Conservation (phyloP, 2,113 vertebrate species). For the Arenaria interpres region DNA sequence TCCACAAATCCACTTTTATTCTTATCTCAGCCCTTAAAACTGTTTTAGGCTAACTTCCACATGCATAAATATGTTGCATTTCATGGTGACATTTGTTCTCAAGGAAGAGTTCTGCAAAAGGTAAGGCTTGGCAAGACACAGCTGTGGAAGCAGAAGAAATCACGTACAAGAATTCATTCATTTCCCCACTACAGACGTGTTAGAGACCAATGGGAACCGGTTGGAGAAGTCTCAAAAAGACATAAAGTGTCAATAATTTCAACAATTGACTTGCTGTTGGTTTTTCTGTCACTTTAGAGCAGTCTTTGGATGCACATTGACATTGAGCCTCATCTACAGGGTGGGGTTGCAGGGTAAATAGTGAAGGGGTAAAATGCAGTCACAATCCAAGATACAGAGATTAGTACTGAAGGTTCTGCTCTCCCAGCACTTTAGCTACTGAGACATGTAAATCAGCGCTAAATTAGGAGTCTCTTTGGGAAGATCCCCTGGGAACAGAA, state of each 20-base stretch:
- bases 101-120: background rate
- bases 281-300: background rate
- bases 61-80: rapidly evolving
- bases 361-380: background rate
- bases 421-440: background rate
- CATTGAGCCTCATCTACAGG: background rate
- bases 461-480: background rate
- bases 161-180: background rate
- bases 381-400: background rate
- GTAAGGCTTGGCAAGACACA: background rate
- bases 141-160: background rate
- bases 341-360: background rate
- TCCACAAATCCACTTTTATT: background rate
- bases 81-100: background rate
- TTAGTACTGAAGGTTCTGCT: background rate
- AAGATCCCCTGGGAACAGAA: constrained; percentile 32
- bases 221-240: background rate
- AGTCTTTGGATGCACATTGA: background rate
- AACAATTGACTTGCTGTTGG: too few species aligned
- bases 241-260: background rate
- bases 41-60: background rate
- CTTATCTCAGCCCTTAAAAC: background rate
- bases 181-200: background rate
- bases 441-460: constrained; percentile 35
- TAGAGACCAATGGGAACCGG: rapidly evolving